Base-by-base conservation (phyloP, 2,797 vertebrate genomes). In the Danio jaintianensis region DNA sequence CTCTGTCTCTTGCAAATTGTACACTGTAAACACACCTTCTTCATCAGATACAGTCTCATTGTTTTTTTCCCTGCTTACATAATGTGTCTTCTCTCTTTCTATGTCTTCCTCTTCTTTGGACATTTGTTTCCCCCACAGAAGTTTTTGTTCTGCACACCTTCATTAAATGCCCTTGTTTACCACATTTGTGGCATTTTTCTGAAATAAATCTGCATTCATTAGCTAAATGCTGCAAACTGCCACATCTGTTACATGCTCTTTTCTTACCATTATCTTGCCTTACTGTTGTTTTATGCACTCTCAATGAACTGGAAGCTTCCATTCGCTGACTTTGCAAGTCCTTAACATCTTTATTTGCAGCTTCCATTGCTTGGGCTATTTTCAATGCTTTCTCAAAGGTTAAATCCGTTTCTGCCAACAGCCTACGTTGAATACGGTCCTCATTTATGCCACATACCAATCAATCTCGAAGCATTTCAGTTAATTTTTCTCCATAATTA, bases 21-120 rank as follows among this genome's bases (percentile, higher is more conserved):
- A 4, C 16, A 82, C 52, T 13, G 67, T 71, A 22, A 40, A 78
- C n/a, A 82, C 53, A 7, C 48, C 62, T 40, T 79, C 78, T 15
- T 74, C 58, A 9, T 61, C 29, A 61, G 12, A 61, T 38, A 6
- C 58, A 61, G 18, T n/a, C n/a, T n/a, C n/a, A 62, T 4, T n/a
- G 62, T 40, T 38, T 8, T 62, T 0, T 61, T 61, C 15, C 38
- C 29, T 62, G 16, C 36, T 63, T 1, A 63, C 36, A 42, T 18
- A n/a, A 63, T 62, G 59, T 3, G 7, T 4, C 42, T 38, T 63
- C 1, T 16, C 61, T 63, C 36, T 38, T 42, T 2, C 36, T 63
- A 12, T 18, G 1, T 9, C n/a, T n/a, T n/a, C n/a, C n/a, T n/a
- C n/a, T n/a, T n/a, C n/a, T n/a, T n/a, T n/a, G n/a, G n/a, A n/a